Evolutionary conservation across 2,797 vertebrate species (phyloP), one percentile per base, ranked within the genome.

Genomic region (Loris lydekkerianus): DNA sequence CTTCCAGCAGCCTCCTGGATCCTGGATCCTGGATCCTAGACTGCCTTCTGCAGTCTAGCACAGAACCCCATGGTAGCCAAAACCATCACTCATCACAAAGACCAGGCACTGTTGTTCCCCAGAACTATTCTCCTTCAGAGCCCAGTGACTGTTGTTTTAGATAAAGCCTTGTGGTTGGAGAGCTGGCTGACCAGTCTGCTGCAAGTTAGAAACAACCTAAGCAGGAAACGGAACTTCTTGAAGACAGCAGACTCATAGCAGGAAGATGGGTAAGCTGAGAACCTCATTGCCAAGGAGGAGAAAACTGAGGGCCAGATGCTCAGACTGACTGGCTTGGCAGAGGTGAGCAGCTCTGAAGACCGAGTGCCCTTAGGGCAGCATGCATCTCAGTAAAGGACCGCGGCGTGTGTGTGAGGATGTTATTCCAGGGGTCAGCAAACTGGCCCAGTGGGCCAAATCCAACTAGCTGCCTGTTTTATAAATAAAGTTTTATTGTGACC

Each of bases 401-500:
- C 17, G 20, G 10, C 6, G 60, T 49, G 2, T 27, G 49, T 20
- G 20, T 40, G 37, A 29, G 10, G 20, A 34, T 73, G 75, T 56
- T 53, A 53, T 43, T 73, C 76, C 37, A 14, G 25, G 58, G 34
- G 6, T 53, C 37, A 37, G 60, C 25, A 27, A 82, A 34, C n/a
- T 20, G 61, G 34, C 34, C 84, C 67, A 0, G 0, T 49, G 72
- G 11, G 27, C 78, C 75, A 83, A 21, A 34, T 94, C 61, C 78
- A 31, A 3, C 29, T 53, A 31, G 58, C 49, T 65, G n/a, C n/a
- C 56, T 67, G 27, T 49, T 69, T 94, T 75, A 10, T 87, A 31
- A 93, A 93, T 87, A 77, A 96, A 94, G 84, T 73, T 95, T 90
- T 91, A 84, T 89, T 87, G 77, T 76, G 80, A 87, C 3, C 5